A percentile compares a stretch with the other conserved stretches of the same genome.
Evolutionary conservation across 1,140 invertebrate species (phyloP).

Genomic region (Drosophila oshimai): DNA sequence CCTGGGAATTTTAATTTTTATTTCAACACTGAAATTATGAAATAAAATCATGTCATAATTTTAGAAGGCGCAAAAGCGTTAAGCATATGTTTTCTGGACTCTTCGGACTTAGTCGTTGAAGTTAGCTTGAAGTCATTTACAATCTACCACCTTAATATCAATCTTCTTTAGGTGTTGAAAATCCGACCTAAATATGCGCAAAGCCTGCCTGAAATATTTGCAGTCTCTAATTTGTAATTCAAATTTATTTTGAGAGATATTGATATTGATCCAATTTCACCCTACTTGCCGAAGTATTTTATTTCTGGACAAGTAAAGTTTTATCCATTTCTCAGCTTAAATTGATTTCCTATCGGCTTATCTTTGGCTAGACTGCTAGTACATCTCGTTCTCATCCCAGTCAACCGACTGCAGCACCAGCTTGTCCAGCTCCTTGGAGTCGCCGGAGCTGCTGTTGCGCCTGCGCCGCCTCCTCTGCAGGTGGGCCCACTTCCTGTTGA

Average conservation of each 20-base stretch:
- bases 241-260: no score
- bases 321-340: neutral
- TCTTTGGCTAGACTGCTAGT: conserved; percentile 33
- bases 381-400: conserved; percentile 82
- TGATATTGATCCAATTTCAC: no score
- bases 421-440: conserved; percentile 81
- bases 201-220: no score
- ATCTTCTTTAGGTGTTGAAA: no score
- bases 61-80: no score
- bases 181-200: neutral
- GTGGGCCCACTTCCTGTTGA: conserved; percentile 79
- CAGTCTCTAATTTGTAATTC: no score
- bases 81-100: no score
- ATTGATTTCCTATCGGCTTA: neutral
- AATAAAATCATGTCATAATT: no score
- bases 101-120: neutral
- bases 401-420: conserved; percentile 80
- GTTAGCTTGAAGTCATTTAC: neutral
- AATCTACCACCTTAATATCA: neutral
- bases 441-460: conserved; percentile 79
- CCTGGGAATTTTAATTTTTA: no score
- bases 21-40: no score
- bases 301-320: neutral
- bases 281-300: no score
- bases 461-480: conserved; percentile 66